phyloP scores from a whole-genome alignment of 2,113 vertebrate genomes.

The Podarcis cretensis region DNA sequence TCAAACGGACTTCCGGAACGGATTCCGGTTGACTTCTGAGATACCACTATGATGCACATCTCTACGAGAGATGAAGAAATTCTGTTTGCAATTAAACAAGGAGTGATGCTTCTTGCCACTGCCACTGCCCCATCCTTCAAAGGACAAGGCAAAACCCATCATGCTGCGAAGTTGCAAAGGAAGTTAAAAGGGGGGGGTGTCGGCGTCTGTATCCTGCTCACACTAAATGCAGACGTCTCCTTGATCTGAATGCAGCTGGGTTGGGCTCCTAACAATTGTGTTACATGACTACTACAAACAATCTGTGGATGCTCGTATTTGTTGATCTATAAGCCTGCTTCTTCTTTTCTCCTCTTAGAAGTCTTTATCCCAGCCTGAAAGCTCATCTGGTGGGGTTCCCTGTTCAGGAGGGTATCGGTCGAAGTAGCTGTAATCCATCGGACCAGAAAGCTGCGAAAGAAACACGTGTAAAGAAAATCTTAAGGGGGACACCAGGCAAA shows the following conservation, averaged over 20 bases:
- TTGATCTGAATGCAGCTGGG: neutral
- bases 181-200: neutral
- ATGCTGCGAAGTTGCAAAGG: slow-evolving; percentile 12
- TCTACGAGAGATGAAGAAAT: neutral
- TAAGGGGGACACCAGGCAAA: neutral
- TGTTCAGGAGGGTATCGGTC: slow-evolving; percentile 91
- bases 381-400: slow-evolving; percentile 88
- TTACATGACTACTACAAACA: neutral
- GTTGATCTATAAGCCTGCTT: neutral
- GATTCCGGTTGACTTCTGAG: too few relatives aligned
- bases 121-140: neutral
- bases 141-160: neutral
- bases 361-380: slow-evolving; percentile 95
- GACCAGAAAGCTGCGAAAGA: slow-evolving; percentile 72
- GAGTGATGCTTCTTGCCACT: neutral
- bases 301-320: neutral
- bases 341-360: slow-evolving; percentile 77
- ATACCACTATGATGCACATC: neutral
- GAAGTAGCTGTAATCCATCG: slow-evolving; percentile 91
- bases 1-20: too few relatives aligned
- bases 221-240: neutral
- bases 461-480: neutral
- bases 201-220: too few relatives aligned
- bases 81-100: neutral
- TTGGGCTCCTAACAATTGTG: neutral